Percentiles rank a stretch among this genome's conserved stretches.
Conservation (phyloP, 1,140 invertebrate genomes). For the Bombus superbus region DNA sequence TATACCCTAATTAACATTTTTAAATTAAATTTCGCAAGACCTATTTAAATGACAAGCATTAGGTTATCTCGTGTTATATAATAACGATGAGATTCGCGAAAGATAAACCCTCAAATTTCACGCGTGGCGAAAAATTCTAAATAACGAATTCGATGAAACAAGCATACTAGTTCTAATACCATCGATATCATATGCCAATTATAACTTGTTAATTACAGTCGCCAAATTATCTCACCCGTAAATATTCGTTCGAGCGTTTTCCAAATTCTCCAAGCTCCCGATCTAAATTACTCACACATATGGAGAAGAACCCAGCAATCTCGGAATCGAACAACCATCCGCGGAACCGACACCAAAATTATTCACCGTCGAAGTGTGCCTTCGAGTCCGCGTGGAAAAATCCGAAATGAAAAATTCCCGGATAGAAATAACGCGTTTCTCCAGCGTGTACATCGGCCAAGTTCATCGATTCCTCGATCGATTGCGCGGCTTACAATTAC, state of each 20-base stretch:
- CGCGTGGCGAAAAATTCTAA: no score
- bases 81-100: no score
- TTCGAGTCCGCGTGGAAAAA: slow-evolving; percentile 3
- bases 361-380: background rate
- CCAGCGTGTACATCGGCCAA: background rate
- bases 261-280: no score
- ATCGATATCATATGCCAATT: background rate
- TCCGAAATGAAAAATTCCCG: slow-evolving; percentile 53
- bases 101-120: no score
- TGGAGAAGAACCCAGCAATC: background rate
- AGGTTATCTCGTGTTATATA: background rate
- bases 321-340: background rate
- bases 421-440: slow-evolving; percentile 31
- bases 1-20: background rate
- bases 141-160: background rate
- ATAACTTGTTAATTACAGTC: background rate
- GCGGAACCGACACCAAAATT: background rate
- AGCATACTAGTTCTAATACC: no score
- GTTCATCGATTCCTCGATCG: slow-evolving; percentile 44
- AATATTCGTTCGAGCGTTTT: background rate
- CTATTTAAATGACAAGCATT: background rate
- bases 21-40: background rate
- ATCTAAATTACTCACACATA: background rate
- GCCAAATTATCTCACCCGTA: background rate
- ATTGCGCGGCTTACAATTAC: slow-evolving; percentile 34